Evolutionary conservation across 2,888 invertebrate genomes (phyloP).

Genomic region (Apotomis turbidana): DNA sequence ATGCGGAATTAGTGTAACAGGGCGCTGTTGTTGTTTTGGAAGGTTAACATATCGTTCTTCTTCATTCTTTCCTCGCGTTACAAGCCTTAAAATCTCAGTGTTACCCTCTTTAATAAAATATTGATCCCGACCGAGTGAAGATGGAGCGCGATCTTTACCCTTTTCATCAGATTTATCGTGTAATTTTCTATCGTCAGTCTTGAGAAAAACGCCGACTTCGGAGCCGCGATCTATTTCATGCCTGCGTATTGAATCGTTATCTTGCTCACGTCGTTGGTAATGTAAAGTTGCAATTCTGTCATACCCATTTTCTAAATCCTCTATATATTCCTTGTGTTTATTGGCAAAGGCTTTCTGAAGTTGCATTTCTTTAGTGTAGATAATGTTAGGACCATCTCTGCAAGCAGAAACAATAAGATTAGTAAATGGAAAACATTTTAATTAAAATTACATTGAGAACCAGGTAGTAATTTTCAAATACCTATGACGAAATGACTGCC

Average conservation of each 20-base stretch:
- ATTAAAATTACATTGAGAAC: not conserved
- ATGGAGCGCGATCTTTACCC: conserved; percentile 63
- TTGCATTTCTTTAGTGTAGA: conserved; percentile 83
- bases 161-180: conserved; percentile 64
- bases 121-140: conserved; percentile 85
- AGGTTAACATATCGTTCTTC: conserved; percentile 86
- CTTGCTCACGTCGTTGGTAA: conserved; percentile 81
- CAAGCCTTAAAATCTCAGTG: conserved; percentile 91
- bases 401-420: conserved; percentile 47
- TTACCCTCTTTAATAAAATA: conserved; percentile 93
- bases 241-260: conserved; percentile 88
- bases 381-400: conserved; percentile 82
- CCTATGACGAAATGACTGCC: conserved; percentile 75
- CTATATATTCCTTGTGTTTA: conserved; percentile 83
- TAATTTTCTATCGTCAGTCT: conserved; percentile 66
- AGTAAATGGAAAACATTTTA: not conserved
- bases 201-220: conserved; percentile 82
- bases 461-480: conserved; percentile 46
- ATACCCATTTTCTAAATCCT: conserved; percentile 84
- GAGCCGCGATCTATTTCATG: conserved; percentile 92
- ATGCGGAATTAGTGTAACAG: conserved; percentile 82
- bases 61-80: conserved; percentile 88
- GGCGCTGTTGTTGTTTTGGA: conserved; percentile 79
- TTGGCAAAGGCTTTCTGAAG: conserved; percentile 75
- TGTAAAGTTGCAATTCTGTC: conserved; percentile 80